Percentiles rank a stretch among this genome's conserved stretches.
Evolutionary conservation across 2,797 vertebrate genomes (phyloP).

Genomic region (Carcharodon carcharias): DNA sequence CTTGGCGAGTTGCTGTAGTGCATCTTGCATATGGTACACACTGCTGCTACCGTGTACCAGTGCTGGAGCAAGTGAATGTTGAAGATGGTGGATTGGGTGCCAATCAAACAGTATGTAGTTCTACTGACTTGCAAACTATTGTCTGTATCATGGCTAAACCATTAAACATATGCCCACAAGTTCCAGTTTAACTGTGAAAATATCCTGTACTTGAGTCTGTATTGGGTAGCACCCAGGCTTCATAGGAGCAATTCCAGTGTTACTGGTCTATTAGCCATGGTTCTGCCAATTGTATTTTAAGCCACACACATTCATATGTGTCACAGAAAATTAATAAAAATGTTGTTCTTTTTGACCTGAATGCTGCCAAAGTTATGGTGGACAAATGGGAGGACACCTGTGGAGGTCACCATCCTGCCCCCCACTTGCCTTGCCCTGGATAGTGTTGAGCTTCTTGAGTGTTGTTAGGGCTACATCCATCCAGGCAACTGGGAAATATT

Average conservation of each 20-base stretch:
- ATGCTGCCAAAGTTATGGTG: background rate
- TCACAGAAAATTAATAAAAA: background rate
- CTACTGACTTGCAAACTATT: background rate
- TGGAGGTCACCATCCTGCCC: background rate
- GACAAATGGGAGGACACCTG: background rate
- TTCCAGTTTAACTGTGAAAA: background rate
- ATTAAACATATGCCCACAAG: no score
- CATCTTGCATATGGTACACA: no score
- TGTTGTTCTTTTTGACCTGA: background rate
- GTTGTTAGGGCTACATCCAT: no score
- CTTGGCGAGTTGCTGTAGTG: no score
- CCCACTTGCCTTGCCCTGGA: background rate
- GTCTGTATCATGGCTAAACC: background rate
- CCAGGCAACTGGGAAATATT: no score
- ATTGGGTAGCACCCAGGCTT: background rate
- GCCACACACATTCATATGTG: background rate
- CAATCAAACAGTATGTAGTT: background rate
- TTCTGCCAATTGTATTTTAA: background rate
- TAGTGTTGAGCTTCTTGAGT: no score
- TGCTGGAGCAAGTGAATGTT: no score
- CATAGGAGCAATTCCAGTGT: background rate
- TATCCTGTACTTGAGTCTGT: background rate
- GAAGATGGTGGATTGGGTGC: no score
- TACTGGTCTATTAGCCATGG: background rate
- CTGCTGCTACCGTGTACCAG: no score